Percentiles rank a stretch among this genome's conserved stretches.
Conservation (phyloP, 2,888 invertebrate genomes). For the Ophioninae sp. region DNA sequence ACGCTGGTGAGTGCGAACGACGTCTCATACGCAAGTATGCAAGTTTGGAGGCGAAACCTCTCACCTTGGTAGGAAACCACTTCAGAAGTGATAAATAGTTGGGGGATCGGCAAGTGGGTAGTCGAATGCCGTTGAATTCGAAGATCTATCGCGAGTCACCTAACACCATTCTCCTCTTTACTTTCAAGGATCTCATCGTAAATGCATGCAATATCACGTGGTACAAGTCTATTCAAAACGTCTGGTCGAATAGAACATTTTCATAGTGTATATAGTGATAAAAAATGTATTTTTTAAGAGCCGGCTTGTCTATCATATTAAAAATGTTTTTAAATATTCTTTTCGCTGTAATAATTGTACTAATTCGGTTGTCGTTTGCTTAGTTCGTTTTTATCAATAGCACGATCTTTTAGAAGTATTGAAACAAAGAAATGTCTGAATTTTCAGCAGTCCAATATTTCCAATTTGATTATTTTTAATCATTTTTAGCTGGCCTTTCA, state of each 20-base stretch:
- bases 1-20: conserved; percentile 32
- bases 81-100: conserved; percentile 65
- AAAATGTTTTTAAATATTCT: not conserved
- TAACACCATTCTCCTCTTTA: not conserved
- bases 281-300: not conserved
- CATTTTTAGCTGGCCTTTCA: no score
- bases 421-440: no score
- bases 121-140: not conserved
- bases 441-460: no score
- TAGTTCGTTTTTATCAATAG: no score
- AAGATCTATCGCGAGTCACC: conserved; percentile 13
- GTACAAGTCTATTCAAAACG: not conserved
- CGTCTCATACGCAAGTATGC: conserved; percentile 10
- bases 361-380: not conserved
- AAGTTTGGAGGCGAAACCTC: conserved; percentile 11
- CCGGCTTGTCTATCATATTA: not conserved
- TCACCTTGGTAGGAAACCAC: conserved; percentile 35
- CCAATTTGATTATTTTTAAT: no score
- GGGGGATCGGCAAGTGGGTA: conserved; percentile 60
- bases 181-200: not conserved
- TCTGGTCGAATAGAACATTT: not conserved
- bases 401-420: no score
- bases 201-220: not conserved
- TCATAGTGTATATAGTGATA: not conserved
- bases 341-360: not conserved